These are phyloP conservation scores for Staurois parvus DNA, from an alignment of 2,797 vertebrate genomes.

Conservation along the genomic window DNA sequence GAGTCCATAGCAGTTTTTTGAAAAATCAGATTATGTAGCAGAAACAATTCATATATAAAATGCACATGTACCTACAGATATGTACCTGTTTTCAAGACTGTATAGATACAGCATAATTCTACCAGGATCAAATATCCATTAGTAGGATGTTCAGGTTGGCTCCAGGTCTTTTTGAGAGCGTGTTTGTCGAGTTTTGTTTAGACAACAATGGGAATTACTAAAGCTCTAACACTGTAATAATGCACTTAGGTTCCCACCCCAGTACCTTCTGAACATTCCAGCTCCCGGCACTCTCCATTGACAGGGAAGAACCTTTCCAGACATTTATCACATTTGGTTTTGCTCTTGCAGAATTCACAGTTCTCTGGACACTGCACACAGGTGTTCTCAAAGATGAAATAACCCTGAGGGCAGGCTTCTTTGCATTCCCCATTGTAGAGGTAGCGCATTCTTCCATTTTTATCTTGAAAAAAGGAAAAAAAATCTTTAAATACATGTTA, in stretches of 20 bases:
- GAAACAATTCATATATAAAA: too few relatives aligned
- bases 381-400: conserved; percentile 74
- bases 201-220: not conserved
- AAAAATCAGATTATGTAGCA: too few relatives aligned
- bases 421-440: conserved; percentile 81
- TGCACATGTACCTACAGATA: too few relatives aligned
- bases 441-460: conserved; percentile 74
- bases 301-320: conserved; percentile 71
- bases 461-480: conserved; percentile 75
- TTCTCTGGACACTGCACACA: conserved; percentile 81
- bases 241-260: not conserved
- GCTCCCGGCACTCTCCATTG: conserved; percentile 77
- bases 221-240: not conserved
- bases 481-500: not conserved
- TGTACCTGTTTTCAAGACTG: too few relatives aligned
- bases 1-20: too few relatives aligned
- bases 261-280: conserved; percentile 82
- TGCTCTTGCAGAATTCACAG: conserved; percentile 79
- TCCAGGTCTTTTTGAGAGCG: not conserved
- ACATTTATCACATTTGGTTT: conserved; percentile 79
- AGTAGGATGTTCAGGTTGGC: not conserved
- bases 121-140: not conserved
- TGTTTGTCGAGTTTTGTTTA: not conserved
- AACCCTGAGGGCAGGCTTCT: conserved; percentile 80
- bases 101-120: too few relatives aligned